Evolutionary conservation across 2,797 vertebrate genomes (phyloP), one percentile per base, ranked within the genome.

Genomic region (Phoxinus dragarum): DNA sequence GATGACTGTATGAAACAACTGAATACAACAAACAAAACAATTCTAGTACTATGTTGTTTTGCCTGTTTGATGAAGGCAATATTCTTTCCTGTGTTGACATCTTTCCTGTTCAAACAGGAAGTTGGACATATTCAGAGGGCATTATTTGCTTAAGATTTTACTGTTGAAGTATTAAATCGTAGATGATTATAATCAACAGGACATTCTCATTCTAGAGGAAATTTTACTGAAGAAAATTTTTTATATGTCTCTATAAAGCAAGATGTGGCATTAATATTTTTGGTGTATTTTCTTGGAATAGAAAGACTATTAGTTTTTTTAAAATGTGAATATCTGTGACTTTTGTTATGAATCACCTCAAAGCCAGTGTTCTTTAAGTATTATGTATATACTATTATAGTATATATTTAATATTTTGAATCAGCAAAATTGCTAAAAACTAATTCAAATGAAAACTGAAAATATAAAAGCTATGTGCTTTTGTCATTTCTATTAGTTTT

Each of bases 61-160:
- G 5, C 16, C 38, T 61, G 36, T 59, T 12, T 47, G 27, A 49
- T 36, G n/a, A 31, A 73, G 5, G 54, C 59, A 66, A 40, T 52
- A 38, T 49, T 16, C 40, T 61, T 44, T 82, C 52, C 40, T 74
- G 56, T 64, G 40, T 64, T 27, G 42, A n/a, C 54, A 82, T 49
- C 73, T 64, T 82, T 64, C 54, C 59, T 75, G 36, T 49, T 75
- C 3, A 83, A 67, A 75, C 42, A 67, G 59, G 81, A 83, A 83
- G 72, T 75, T 75, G 38, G n/a, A 34, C 40, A 47, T 66, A 49
- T 78, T 82, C 31, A 1, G 44, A 56, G 34, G 14, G 40, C 21
- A 47, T 31, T 36, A n/a, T 38, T 38, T 9, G 36, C 34, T 77
- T 40, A 38, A 40, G 6, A 54, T 42, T 64, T 42, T 61, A 19